Percentiles rank a stretch among this genome's conserved stretches.
These are phyloP conservation scores for Dasyprocta punctata DNA, from an alignment of 2,113 vertebrate species.

Conservation along the genomic window DNA sequence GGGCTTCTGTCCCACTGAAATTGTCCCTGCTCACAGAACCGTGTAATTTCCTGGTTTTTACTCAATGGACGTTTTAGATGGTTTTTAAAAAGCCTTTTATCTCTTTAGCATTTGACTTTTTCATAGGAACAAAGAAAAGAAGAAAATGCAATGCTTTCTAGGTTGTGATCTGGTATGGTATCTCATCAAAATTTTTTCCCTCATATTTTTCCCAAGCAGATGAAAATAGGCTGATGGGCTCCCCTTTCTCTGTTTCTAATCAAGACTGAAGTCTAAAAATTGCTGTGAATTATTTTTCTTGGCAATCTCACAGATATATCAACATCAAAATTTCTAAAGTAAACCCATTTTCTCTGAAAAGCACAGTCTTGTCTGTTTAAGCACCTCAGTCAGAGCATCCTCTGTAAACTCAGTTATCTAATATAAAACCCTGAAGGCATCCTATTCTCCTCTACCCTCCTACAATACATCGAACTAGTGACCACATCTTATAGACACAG, in stretches of 20 bases:
- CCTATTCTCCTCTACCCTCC: background rate
- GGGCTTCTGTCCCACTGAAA: background rate
- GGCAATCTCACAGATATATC: background rate
- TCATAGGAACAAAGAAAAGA: background rate
- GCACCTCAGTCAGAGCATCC: background rate
- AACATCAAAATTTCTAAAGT: conserved; percentile 54
- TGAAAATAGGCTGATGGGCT: background rate
- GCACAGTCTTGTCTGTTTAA: background rate
- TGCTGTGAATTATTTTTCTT: conserved; percentile 14
- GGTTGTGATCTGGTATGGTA: background rate
- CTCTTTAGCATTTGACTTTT: background rate
- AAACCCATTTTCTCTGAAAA: conserved; percentile 2
- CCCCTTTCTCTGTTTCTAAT: background rate
- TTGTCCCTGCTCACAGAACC: background rate
- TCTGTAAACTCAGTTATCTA: background rate
- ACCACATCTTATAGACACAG: background rate
- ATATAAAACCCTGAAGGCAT: background rate
- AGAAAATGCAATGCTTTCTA: background rate
- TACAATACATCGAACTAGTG: background rate
- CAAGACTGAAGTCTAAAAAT: background rate
- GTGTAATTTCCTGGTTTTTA: background rate
- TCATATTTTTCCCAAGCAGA: background rate
- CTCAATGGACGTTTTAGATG: background rate
- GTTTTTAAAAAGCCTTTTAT: background rate
- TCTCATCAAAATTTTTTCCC: background rate